phyloP scores from a whole-genome alignment of 2,113 vertebrate species.

The Malurus alboscapulatus region DNA sequence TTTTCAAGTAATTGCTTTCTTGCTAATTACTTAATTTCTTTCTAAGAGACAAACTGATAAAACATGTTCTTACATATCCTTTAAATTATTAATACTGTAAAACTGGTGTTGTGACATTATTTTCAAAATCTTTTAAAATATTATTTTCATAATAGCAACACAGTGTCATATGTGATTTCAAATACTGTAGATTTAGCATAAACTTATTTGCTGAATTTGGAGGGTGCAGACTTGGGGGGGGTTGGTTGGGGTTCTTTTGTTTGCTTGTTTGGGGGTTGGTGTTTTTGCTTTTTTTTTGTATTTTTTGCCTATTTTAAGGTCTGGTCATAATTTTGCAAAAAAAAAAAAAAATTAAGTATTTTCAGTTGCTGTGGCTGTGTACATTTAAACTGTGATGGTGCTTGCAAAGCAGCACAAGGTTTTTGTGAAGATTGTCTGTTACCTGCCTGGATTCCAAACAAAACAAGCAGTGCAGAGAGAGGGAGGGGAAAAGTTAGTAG shows the following conservation, averaged over 20 bases:
- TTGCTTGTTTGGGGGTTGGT: not conserved
- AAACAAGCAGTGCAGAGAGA: conserved; percentile 5
- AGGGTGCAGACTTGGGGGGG: not conserved
- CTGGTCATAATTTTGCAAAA: not conserved
- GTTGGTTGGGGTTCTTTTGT: not conserved
- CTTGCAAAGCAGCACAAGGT: not conserved
- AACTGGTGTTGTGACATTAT: not conserved
- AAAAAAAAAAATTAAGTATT: not conserved
- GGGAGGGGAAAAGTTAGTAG: conserved; percentile 23
- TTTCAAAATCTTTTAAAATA: conserved; percentile 10
- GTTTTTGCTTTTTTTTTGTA: not conserved
- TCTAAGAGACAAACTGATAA: conserved; percentile 9
- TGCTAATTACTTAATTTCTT: conserved; percentile 42
- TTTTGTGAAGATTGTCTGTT: conserved; percentile 55
- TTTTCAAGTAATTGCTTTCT: conserved; percentile 42
- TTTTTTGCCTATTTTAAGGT: not conserved
- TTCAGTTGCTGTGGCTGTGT: not conserved
- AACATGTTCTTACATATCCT: not conserved
- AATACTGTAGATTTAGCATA: not conserved
- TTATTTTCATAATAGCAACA: conserved; percentile 2
- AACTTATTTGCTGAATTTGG: not conserved
- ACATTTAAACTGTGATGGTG: not conserved
- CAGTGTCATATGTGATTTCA: not conserved
- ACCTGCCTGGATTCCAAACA: conserved; percentile 47
- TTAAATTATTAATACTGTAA: conserved; percentile 31